phyloP scores from a whole-genome alignment of 1,140 invertebrate genomes.

The Drosophila murphyi region DNA sequence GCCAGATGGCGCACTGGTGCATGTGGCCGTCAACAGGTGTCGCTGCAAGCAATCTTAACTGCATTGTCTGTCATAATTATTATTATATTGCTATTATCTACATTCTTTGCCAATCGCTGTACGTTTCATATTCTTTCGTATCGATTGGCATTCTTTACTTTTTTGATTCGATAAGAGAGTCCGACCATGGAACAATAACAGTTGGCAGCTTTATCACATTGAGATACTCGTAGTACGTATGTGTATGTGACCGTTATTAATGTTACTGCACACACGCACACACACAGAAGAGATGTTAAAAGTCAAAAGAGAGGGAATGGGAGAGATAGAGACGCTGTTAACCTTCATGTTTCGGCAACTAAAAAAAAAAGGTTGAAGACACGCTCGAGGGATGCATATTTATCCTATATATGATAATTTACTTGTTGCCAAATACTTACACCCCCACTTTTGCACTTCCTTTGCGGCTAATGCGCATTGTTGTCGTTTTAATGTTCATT shows the following conservation, averaged over 20 bases:
- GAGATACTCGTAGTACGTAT: not conserved
- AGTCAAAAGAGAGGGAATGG: not conserved
- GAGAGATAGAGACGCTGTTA: too few relatives aligned
- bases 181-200: not conserved
- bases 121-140: not conserved
- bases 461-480: constrained; percentile 13
- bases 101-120: not conserved
- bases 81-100: too few relatives aligned
- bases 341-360: too few relatives aligned
- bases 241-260: too few relatives aligned
- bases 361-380: too few relatives aligned
- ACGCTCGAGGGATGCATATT: too few relatives aligned
- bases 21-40: constrained; percentile 42
- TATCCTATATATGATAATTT: too few relatives aligned
- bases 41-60: constrained; percentile 12
- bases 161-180: constrained; percentile 4
- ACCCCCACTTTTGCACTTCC: constrained; percentile 19
- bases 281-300: not conserved
- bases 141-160: constrained; percentile 7
- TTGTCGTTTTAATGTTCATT: constrained; percentile 31
- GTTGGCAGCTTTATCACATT: not conserved
- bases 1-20: constrained; percentile 22
- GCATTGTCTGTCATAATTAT: not conserved
- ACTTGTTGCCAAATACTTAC: too few relatives aligned
- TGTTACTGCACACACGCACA: too few relatives aligned